phyloP scores from a whole-genome alignment of 2,888 invertebrate species.

The Amblyteles armatorius region DNA sequence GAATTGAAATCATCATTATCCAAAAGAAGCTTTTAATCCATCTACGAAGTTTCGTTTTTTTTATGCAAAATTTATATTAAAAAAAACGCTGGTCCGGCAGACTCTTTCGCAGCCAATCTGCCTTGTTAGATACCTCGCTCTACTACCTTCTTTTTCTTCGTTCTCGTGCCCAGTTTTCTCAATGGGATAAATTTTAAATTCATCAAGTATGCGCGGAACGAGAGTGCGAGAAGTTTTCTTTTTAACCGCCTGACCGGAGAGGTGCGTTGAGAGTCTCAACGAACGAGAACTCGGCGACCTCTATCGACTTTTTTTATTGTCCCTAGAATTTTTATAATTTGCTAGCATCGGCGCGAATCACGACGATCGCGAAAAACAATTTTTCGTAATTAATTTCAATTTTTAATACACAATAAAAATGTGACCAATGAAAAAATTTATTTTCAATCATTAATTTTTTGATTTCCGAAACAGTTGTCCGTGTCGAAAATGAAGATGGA shows the following conservation, averaged over 20 bases:
- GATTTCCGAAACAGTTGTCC: no score
- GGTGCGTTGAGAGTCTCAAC: background rate
- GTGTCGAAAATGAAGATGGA: no score
- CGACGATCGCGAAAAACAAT: no score
- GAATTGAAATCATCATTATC: conserved; percentile 48
- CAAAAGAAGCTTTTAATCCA: conserved; percentile 29
- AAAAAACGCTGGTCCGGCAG: background rate
- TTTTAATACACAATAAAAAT: no score
- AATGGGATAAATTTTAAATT: background rate
- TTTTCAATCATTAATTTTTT: no score
- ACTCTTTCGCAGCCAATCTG: background rate
- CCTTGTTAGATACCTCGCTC: background rate
- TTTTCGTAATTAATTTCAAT: no score
- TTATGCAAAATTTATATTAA: background rate
- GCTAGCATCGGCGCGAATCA: no score
- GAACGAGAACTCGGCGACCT: background rate
- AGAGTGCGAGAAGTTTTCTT: background rate
- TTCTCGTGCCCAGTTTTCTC: background rate
- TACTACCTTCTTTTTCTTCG: conserved; percentile 5
- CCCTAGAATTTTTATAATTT: background rate
- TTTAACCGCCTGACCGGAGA: background rate
- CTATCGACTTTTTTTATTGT: background rate
- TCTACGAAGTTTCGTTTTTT: conserved; percentile 8
- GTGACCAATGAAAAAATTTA: no score
- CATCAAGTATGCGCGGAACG: background rate